Evolutionary conservation across 35 echinoderm and acorn worm genomes (phyloP), one percentile per base, ranked within the genome.

Genomic region (Ophiothrix spiculata): DNA sequence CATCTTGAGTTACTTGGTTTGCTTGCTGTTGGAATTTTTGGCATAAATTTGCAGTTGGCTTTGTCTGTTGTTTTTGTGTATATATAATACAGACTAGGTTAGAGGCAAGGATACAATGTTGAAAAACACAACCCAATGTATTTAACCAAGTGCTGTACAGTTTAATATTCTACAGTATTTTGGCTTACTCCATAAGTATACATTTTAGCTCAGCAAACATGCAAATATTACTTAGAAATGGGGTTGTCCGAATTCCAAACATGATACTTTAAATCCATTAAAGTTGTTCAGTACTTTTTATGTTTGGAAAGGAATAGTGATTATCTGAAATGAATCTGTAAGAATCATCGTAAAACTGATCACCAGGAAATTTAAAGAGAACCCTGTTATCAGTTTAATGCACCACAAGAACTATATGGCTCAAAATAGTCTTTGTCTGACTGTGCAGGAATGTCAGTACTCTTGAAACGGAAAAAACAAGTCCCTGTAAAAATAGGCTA

Each of bases 401-500:
- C 60, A 69, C 42, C 60, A 69, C 60, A 25, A 69, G 60, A 15
- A 15, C 42, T 49, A 28, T n/a, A 12, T n/a, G n/a, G 60, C 60
- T 69, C 60, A 69, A 69, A 69, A 69, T 69, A 69, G 60, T 28
- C 60, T 69, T 69, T 69, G 60, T 69, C 60, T 69, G 60, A 28
- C 60, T 69, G 60, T 69, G 8, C 60, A 15, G 60, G 60, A 15
- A 69, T 69, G 42, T 28, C 60, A 69, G 29, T 25, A 10, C 25
- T n/a, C 25, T 28, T 10, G 25, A 69, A 69, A 10, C 10, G 60
- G 25, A 69, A 69, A 69, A 69, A n/a, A 69, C 60, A 69, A 69
- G 60, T 69, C 60, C 60, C 60, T 69, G 60, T 28, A 69, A 69
- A 69, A 69, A 69, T 69, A 69, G 60, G 60, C 60, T 69, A 69